Base-by-base conservation (phyloP, 2,888 invertebrate genomes). In the Lycophotia porphyrea region DNA sequence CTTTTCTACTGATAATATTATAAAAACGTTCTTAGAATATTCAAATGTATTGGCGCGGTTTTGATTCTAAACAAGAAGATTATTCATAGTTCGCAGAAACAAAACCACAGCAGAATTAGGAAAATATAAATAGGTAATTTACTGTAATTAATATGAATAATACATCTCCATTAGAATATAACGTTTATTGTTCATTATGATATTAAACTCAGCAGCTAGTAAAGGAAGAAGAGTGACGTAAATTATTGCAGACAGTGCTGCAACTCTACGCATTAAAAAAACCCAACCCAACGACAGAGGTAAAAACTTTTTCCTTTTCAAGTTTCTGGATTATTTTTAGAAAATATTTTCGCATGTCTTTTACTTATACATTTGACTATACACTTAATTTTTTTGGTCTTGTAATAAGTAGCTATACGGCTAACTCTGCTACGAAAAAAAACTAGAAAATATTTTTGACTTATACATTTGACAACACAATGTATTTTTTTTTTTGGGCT, bases 21-120 rank as follows among this genome's bases (percentile, higher is more conserved):
- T 24, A n/a, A 24, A 39, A 68, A 61, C 63, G 9, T 42, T 13
- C n/a, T 42, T 4, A 27, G 15, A 21, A 55, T 44, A 27, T 42
- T 52, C 15, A n/a, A 15, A 8, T 34, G 31, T 42, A 55, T 52
- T 44, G 3, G 1, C 34, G 27, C 24, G 42, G 34, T 52, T 76
- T 55, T 27, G 8, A 52, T 44, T 24, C 7, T 1, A 63, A 24
- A 24, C 42, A 49, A 8, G 18, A 13, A 52, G 5, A 39, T 60
- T 74, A 76, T 64, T 65, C 44, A 76, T 65, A 36, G 24, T 77
- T 77, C 66, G 27, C 5, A 44, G 74, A 44, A 55, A 44, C 24
- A 27, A 65, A 75, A 36, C 44, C 66, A 31, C 52, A 31, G 3
- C 5, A 18, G 3, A 58, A 58, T 15, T 0, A 78, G 47, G 55